phyloP scores from a whole-genome alignment of 2,113 vertebrate species.

The Galbula dea region DNA sequence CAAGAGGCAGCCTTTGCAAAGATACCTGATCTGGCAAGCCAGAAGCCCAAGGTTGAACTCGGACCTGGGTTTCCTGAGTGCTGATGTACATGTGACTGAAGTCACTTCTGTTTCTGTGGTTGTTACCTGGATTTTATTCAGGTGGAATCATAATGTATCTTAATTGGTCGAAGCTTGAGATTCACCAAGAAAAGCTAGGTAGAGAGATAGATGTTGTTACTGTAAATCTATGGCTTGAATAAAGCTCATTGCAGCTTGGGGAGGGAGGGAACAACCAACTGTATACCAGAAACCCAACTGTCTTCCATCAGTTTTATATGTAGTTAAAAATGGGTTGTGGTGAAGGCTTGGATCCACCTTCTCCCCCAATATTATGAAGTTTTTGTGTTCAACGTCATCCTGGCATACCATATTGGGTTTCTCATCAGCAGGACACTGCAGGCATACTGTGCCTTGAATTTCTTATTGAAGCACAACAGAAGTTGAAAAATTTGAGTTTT shows the following conservation, averaged over 20 bases:
- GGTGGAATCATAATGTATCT: not conserved
- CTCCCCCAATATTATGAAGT: not conserved
- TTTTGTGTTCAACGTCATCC: not conserved
- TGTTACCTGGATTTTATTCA: not conserved
- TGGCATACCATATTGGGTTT: not conserved
- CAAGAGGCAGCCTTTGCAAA: not conserved
- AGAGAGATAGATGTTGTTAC: not conserved
- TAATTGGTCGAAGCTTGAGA: not conserved
- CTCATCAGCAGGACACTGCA: not conserved
- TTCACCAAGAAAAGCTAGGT: not conserved
- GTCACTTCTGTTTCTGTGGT: not conserved
- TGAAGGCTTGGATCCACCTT: not conserved
- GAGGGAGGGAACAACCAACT: not conserved
- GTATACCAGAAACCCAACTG: fast-evolving
- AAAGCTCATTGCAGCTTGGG: not conserved
- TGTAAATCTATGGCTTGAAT: not conserved
- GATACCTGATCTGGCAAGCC: not conserved
- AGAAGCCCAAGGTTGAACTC: not conserved
- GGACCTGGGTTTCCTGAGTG: not conserved
- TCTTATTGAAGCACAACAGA: not conserved
- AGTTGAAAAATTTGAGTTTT: not conserved
- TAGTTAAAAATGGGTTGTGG: not conserved
- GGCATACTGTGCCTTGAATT: not conserved
- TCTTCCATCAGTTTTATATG: not conserved
- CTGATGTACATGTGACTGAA: not conserved